Conservation (phyloP, 2,113 vertebrate genomes). For the Engystomops pustulosus region DNA sequence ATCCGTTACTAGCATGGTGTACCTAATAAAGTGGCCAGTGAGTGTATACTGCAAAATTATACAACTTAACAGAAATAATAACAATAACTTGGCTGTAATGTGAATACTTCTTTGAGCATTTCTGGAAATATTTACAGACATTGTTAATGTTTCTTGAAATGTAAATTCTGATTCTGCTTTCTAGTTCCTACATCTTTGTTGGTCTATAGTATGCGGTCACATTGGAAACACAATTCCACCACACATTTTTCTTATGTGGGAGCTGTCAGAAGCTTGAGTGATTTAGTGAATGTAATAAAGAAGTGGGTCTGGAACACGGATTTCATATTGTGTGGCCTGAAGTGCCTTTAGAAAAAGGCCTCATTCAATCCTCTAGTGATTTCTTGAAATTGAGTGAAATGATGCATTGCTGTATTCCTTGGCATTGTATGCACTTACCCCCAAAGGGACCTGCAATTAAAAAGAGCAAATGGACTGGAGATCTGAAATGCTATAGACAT, state of each 20-base stretch:
- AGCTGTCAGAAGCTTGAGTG: constrained; percentile 23
- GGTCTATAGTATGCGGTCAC: not conserved
- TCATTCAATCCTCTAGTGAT: constrained; percentile 63
- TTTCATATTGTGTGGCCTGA: constrained; percentile 54
- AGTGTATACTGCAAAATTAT: no score
- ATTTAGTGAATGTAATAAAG: constrained; percentile 54
- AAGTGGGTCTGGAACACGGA: constrained; percentile 13
- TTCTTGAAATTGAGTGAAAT: constrained; percentile 69
- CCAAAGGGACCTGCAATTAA: constrained; percentile 69
- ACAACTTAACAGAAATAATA: no score
- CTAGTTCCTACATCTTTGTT: not conserved
- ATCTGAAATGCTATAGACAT: constrained; percentile 75
- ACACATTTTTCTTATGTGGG: constrained; percentile 23
- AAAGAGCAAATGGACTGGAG: constrained; percentile 65
- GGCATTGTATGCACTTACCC: constrained; percentile 71
- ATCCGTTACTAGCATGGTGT: no score
- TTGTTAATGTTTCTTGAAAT: not conserved
- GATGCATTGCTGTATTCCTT: constrained; percentile 76
- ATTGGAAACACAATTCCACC: constrained; percentile 10
- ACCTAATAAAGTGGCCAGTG: no score
- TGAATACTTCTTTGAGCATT: no score
- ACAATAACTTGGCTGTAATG: no score
- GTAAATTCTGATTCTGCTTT: not conserved
- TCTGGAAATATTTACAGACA: not conserved
- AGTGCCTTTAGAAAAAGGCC: constrained; percentile 52